Base-by-base conservation (phyloP, 2,113 vertebrate species). In the Azemiops feae region DNA sequence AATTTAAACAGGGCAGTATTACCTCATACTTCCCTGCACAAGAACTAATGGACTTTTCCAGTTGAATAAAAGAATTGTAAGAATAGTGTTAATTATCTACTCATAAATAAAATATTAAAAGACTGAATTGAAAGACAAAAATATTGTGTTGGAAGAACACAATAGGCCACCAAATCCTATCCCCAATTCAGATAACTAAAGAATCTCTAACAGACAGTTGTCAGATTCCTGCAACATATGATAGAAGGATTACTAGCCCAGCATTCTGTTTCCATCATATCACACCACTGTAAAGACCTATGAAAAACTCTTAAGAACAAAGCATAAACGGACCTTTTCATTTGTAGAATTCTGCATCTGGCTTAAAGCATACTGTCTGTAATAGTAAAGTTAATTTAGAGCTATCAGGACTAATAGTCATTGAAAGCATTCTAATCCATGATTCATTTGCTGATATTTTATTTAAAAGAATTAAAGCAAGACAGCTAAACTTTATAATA, bases 1-100 rank as follows among this genome's bases (percentile, higher is more conserved):
- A 98, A 98, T 98, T 98, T 97, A 98, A 98, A 97, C 97, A 96
- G 94, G 96, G 93, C 96, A 97, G 92, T 95, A 96, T 97, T 96
- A 97, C 97, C 97, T 97, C 96, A 96, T 81, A 93, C 92, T 97
- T 97, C 96, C 96, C 94, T 93, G 92, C 95, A 94, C 96, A 96
- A 95, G 94, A 96, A 97, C 95, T 97, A 97, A 96, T 93, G 94
- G 95, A 93, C 55, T 95, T 95, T 96, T 27, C 94, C 0, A 5
- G 34, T 90, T 96, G 88, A 94, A 95, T n/a, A 60, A 92, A 95
- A 86, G 89, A 95, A 91, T 93, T 43, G 95, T 81, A 34, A 30
- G 30, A 60, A 11, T 64, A 93, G 95, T 93, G 14, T 55, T 74
- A 91, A 89, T 60, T 27, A 86, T 58, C 22, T 64, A 64, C 12